Percentiles rank a stretch among this genome's conserved stretches.
Conservation (phyloP, 1,140 invertebrate genomes). For the Hylaeus anthracinus region DNA sequence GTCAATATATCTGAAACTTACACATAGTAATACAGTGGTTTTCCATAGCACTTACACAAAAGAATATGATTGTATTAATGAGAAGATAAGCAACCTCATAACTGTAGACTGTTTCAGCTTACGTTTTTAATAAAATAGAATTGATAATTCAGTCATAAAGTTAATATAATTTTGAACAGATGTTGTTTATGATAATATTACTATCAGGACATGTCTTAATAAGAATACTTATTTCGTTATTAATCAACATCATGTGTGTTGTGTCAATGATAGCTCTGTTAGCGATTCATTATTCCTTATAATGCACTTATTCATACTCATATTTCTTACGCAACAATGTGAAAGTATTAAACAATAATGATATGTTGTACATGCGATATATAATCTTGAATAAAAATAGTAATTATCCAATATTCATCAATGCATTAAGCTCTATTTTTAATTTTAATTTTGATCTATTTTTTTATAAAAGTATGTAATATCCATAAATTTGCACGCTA, state of each 20-base stretch:
- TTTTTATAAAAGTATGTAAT: neutral
- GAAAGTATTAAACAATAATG: conserved; percentile 43
- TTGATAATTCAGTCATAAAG: conserved; percentile 9
- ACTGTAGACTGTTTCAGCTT: conserved; percentile 17
- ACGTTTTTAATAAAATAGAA: conserved; percentile 22
- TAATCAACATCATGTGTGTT: neutral
- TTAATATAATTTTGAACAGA: neutral
- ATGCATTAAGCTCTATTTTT: too few species aligned
- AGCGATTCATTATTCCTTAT: neutral
- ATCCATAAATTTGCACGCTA: too few species aligned
- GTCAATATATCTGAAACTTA: neutral
- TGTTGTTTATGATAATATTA: neutral
- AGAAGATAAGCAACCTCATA: conserved; percentile 39
- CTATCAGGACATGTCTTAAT: neutral
- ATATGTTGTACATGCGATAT: conserved; percentile 15
- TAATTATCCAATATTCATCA: neutral
- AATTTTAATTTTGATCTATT: too few species aligned
- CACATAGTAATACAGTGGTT: conserved; percentile 20
- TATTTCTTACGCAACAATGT: conserved; percentile 47
- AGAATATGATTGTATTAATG: conserved; percentile 19
- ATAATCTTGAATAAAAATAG: neutral
- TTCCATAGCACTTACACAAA: conserved; percentile 18
- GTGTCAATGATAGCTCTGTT: neutral
- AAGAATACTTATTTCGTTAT: neutral
- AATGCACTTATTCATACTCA: conserved; percentile 20